Evolutionary conservation across 2,113 vertebrate genomes (phyloP).

Genomic region (Phalacrocorax aristotelis): DNA sequence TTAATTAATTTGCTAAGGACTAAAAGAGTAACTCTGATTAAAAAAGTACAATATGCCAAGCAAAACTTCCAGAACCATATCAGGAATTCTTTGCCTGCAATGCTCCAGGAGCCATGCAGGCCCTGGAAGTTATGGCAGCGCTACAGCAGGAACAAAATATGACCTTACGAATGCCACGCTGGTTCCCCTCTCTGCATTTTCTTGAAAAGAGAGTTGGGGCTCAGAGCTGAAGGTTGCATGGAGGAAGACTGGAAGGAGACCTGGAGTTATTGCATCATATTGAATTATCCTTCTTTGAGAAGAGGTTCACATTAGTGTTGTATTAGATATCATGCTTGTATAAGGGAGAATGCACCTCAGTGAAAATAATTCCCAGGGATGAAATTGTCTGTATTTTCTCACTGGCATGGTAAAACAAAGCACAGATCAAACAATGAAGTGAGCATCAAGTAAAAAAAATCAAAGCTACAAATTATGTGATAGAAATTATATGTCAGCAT

Average conservation of each 20-base stretch:
- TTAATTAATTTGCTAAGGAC: conserved; percentile 54
- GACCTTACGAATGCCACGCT: neutral
- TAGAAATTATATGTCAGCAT: neutral
- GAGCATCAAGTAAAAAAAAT: neutral
- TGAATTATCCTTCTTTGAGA: neutral
- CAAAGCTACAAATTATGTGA: neutral
- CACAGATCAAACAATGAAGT: neutral
- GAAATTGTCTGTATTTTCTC: neutral
- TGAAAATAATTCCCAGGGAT: neutral
- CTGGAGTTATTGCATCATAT: neutral
- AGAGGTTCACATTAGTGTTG: neutral
- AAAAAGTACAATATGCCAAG: neutral
- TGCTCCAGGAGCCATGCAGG: neutral
- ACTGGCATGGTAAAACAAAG: neutral
- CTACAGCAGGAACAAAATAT: neutral
- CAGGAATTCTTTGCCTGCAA: neutral
- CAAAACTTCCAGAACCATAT: neutral
- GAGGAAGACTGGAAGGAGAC: neutral
- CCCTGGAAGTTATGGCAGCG: neutral
- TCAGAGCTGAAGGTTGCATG: neutral
- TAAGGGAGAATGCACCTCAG: neutral
- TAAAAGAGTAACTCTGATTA: neutral
- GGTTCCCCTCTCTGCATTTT: neutral
- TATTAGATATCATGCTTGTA: neutral
- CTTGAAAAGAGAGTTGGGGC: neutral